Base-by-base conservation (phyloP, 1,140 invertebrate species). In the Lepidotrigona ventralis region DNA sequence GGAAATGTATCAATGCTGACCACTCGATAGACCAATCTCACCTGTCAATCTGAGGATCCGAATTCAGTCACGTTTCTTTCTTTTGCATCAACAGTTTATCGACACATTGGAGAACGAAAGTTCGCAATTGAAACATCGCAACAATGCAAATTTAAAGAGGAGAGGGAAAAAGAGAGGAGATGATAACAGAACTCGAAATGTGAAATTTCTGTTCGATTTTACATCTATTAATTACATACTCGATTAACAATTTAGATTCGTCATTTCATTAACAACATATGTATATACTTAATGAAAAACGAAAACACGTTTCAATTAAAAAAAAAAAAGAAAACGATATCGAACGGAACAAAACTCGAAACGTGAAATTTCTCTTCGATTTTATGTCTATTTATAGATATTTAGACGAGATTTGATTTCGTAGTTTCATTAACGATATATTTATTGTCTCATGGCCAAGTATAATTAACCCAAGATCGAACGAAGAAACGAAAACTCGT, bases 171-270 rank as follows among this genome's bases (percentile, higher is more conserved):
- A n/a, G 58, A 60, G 19, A 12, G 11, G 6, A 2, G 58, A 60
- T 0, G 58, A 60, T 60, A n/a, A 12, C 11, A 19, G 21, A 5
- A 1, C 0, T 23, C 2, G 11, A 0, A 60, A 12, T 9, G 21
- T 0, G 66, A 33, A 14, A 68, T 39, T 39, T 21, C 0, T 21
- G 17, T 11, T 21, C 64, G 39, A 39, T 39, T 39, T 39, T 39
- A 39, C 39, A 39, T 6, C 39, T 39, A 39, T 39, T 39, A 39
- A 39, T 39, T 39, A 39, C 39, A 6, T 39, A 3, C 0, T 8
- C 39, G 64, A 66, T 33, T 11, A 19, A 66, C 29, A 17, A 66
- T 33, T n/a, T n/a, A 64, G 60, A 26, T n/a, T n/a, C 58, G 58
- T 14, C 39, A 6, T 6, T 6, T 39, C 39, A 39, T 39, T 39